Evolutionary conservation across 1,140 invertebrate genomes (phyloP).

Genomic region (Saccostrea echinata): DNA sequence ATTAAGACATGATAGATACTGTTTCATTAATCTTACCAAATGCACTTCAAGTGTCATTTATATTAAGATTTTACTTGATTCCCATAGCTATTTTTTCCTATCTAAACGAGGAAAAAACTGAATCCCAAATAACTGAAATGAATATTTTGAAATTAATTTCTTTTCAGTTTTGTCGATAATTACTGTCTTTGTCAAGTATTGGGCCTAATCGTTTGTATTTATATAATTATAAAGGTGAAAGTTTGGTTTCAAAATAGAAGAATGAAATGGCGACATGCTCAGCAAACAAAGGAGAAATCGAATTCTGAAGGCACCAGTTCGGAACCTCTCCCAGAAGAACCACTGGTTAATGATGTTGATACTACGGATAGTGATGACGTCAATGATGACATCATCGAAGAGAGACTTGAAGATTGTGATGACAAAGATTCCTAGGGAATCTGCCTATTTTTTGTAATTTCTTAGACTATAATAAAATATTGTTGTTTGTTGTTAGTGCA

Average conservation of each 20-base stretch:
- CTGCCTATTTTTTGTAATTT: not conserved
- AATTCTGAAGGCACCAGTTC: slow-evolving; percentile 40
- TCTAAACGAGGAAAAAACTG: too few relatives aligned
- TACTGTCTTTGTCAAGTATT: too few relatives aligned
- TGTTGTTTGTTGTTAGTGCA: not conserved
- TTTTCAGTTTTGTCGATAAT: too few relatives aligned
- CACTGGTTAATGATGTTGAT: slow-evolving; percentile 6
- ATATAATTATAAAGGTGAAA: slow-evolving; percentile 73
- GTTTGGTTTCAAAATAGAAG: slow-evolving; percentile 80
- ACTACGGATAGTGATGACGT: slow-evolving; percentile 32
- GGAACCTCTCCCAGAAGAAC: slow-evolving; percentile 42
- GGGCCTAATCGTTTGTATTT: too few relatives aligned
- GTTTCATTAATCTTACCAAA: not conserved
- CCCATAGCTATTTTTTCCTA: too few relatives aligned
- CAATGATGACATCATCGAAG: slow-evolving; percentile 2
- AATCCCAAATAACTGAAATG: too few relatives aligned
- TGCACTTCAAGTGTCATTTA: not conserved
- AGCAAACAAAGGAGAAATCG: slow-evolving; percentile 70
- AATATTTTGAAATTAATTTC: too few relatives aligned
- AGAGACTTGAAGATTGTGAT: slow-evolving; percentile 17
- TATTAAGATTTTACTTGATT: too few relatives aligned
- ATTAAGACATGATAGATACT: not conserved
- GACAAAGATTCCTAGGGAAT: slow-evolving; percentile 25
- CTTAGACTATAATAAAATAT: not conserved
- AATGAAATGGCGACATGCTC: slow-evolving; percentile 79